Base-by-base conservation (phyloP, 2,888 invertebrate genomes). In the Hartigia nigra region DNA sequence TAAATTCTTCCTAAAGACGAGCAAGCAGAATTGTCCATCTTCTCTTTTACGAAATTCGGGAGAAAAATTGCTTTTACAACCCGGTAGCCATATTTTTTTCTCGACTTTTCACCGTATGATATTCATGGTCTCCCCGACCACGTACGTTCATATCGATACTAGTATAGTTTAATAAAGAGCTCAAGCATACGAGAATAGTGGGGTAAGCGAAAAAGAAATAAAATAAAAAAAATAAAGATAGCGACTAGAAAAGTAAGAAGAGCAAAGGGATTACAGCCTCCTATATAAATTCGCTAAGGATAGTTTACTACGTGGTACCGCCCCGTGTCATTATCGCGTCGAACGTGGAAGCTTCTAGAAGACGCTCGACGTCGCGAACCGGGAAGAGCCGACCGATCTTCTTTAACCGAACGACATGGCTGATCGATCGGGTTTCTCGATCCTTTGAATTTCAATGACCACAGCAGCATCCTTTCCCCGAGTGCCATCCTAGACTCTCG, bases 321-420 rank as follows among this genome's bases (percentile, higher is more conserved):
- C 90, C 90, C 87, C 88, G 87, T 88, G 87, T 90, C 90, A 90
- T 90, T 90, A 90, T 89, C 88, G 88, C 88, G 86, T 82, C 12
- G 12, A 72, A 14, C 72, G n/a, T 55, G 23, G 55, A 55, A 55
- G 55, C 55, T 81, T 82, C 79, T 77, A 76, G 81, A 79, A 82
- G 77, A 77, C 75, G 79, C 76, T 76, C 74, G 37, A 39, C 69
- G 31, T 79, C 76, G 77, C 74, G 31, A 75, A 70, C 70, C 70
- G 75, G 37, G 77, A 79, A 32, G 31, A 39, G 55, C 23, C 31
- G 75, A 75, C 31, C 75, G 75, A n/a, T 35, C 55, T 55, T 55
- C 55, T 55, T 55, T 55, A 55, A 55, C 0, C 55, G 55, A 55
- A 23, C 55, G 55, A 55, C 55, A 9, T 55, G 55, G 55, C 55